Percentiles rank a stretch among this genome's conserved stretches.
phyloP scores from a whole-genome alignment of 2,888 invertebrate genomes.

The Melieria omissa region DNA sequence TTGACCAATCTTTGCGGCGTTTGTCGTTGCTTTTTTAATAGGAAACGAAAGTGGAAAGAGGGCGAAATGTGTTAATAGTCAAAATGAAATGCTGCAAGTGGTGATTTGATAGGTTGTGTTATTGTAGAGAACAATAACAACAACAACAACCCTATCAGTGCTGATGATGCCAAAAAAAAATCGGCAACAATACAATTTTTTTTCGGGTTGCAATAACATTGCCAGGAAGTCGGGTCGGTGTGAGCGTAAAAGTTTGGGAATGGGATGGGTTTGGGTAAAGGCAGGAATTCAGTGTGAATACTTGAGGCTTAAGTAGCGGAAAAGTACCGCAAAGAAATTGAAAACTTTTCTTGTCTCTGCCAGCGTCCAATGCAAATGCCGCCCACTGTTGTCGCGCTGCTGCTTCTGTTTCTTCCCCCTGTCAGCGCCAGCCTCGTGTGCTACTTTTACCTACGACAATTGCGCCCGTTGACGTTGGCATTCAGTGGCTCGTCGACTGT shows the following conservation, averaged over 20 bases:
- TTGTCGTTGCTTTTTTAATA: too few relatives aligned
- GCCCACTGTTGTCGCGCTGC: too few relatives aligned
- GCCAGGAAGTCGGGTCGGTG: constrained; percentile 9
- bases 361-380: constrained; percentile 1
- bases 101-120: too few relatives aligned
- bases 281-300: constrained; percentile 54
- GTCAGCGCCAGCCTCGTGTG: too few relatives aligned
- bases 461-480: too few relatives aligned
- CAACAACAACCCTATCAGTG: background rate
- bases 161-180: background rate
- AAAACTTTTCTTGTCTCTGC: constrained; percentile 42
- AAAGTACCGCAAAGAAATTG: constrained; percentile 49
- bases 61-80: too few relatives aligned
- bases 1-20: too few relatives aligned
- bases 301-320: constrained; percentile 57
- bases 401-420: too few relatives aligned
- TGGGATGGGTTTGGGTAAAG: constrained; percentile 1
- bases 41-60: too few relatives aligned
- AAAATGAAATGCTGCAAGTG: too few relatives aligned
- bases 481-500: constrained; percentile 33
- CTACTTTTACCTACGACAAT: too few relatives aligned
- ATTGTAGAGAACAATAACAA: background rate
- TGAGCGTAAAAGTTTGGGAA: background rate
- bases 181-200: constrained; percentile 13
- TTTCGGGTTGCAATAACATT: background rate